Evolutionary conservation across 2,888 invertebrate genomes (phyloP), one percentile per base, ranked within the genome.

Genomic region (Synergus umbraculus): DNA sequence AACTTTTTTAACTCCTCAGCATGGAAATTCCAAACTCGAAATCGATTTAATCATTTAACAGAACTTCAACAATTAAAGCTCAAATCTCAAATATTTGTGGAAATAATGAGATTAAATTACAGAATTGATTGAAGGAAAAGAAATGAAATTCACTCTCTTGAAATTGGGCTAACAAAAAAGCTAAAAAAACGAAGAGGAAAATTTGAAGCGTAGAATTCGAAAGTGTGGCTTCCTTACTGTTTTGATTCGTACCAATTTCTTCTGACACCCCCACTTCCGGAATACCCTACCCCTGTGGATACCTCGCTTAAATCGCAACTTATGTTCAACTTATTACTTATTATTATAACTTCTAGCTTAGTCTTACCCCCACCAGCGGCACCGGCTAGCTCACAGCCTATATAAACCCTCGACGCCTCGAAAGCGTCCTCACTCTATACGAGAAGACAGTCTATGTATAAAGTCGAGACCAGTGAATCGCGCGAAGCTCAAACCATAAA

Each of bases 341-440:
- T 88, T 87, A 88, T 88, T 88, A 86, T 85, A 88, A 89, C 86
- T 88, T 87, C 87, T 88, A 87, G 87, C 85, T 85, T 85, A 85
- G 87, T 85, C 86, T 83, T 82, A 78, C 86, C 82, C 87, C 87
- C 87, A 86, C 87, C 85, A 84, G 79, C 81, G 82, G 80, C 80
- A 79, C 84, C 87, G 81, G 86, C 87, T 89, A 88, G 87, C 88
- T 86, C 90, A 73, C 73, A 87, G 88, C 88, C 90, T 91, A 91
- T 91, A 91, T 91, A 91, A 91, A 88, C 90, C 87, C 88, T 85
- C 86, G 88, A 84, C 87, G 87, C 85, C 85, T 87, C 89, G 87
- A 88, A 88, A 89, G 87, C 89, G 88, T 89, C 88, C 88, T 89
- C 91, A 91, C 87, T 91, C 90, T 88, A 89, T 88, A 90, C 88